Percentiles rank a stretch among this genome's conserved stretches.
These are phyloP conservation scores for Alectura lathami DNA, from an alignment of 2,113 vertebrate species.

Conservation along the genomic window DNA sequence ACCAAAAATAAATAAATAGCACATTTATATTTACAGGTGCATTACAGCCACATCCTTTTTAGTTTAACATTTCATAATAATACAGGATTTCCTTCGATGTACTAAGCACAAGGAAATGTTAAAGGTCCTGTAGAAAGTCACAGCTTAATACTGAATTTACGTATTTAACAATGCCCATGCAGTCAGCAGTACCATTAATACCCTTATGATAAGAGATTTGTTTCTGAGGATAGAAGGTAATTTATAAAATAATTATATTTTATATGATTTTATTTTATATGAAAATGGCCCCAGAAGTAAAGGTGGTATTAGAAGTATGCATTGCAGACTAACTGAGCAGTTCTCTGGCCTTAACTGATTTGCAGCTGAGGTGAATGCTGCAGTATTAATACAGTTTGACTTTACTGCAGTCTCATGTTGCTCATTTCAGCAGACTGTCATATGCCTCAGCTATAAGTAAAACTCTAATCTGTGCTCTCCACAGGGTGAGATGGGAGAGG, in stretches of 20 bases:
- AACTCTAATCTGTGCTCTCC: background rate
- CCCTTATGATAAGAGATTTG: background rate
- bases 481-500: accelerated
- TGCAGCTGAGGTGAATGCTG: background rate
- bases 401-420: background rate
- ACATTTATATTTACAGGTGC: background rate
- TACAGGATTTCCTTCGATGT: background rate
- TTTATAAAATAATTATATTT: background rate
- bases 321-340: background rate
- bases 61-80: background rate
- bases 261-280: no score
- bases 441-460: background rate
- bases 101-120: background rate
- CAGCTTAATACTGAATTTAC: background rate
- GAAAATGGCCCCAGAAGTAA: background rate
- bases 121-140: background rate
- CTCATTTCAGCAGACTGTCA: background rate
- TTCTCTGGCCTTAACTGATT: background rate
- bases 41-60: background rate
- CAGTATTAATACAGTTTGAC: background rate
- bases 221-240: background rate
- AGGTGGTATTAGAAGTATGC: background rate
- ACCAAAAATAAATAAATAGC: background rate
- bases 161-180: background rate
- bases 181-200: background rate